A percentile compares a stretch with the other conserved stretches of the same genome.
Conservation (phyloP, 2,797 vertebrate genomes). For the Characodon lateralis region DNA sequence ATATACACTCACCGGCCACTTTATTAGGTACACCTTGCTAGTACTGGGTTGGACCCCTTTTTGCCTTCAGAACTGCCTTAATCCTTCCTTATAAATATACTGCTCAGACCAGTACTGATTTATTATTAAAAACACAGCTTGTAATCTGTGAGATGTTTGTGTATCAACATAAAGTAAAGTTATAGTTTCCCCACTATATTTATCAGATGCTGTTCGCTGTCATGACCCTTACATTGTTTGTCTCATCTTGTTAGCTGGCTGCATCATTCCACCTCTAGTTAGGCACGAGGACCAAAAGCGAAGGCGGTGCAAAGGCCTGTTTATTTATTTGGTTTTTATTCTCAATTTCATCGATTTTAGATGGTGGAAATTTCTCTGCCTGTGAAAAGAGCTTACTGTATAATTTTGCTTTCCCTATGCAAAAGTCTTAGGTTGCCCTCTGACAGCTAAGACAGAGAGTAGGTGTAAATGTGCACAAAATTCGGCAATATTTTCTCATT, state of each 20-base stretch:
- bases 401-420: background rate
- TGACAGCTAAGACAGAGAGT: slow-evolving; percentile 1
- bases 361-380: background rate
- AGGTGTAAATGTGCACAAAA: slow-evolving; percentile 6
- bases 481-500: background rate
- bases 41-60: no score
- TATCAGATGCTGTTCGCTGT: background rate
- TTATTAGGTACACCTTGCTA: no score
- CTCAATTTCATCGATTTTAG: background rate
- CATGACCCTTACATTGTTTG: background rate
- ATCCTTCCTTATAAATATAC: background rate
- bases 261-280: background rate
- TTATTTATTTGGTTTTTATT: background rate
- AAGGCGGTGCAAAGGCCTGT: background rate
- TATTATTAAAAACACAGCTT: background rate
- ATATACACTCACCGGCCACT: no score
- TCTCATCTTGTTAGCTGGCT: background rate
- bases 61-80: no score
- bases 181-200: background rate
- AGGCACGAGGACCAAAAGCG: background rate
- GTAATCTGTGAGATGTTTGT: background rate
- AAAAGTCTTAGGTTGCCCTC: background rate
- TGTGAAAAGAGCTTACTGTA: background rate
- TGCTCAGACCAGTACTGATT: background rate
- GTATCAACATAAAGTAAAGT: background rate